Evolutionary conservation across 2,113 vertebrate species (phyloP), one percentile per base, ranked within the genome.

Genomic region (Eurypyga helias): DNA sequence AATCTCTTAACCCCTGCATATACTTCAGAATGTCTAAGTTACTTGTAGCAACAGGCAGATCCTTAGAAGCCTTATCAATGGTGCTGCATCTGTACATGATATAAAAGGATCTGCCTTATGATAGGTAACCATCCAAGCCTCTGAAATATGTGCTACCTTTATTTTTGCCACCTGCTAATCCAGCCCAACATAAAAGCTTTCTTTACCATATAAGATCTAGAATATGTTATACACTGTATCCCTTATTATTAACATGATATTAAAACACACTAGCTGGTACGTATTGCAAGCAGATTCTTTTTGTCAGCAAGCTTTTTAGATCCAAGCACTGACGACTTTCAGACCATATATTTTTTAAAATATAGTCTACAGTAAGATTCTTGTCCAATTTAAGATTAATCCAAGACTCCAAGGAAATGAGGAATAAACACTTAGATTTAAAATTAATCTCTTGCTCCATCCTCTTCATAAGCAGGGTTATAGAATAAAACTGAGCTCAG

Each of bases 221-320:
- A 67, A 34, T 33, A 67, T 33, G 7, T 48, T 75, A 62, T 21
- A 45, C 9, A 31, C 12, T n/a, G 6, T 75, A 84, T 48, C 79
- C 10, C 13, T 90, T n/a, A 21, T 54, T 67, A 64, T 64, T 55
- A 31, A 84, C 71, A 41, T 48, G 28, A 46, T 87, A 60, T 24
- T 66, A 67, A 89, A 87, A 89, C 70, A 92, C 14, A 52, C 24
- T 41, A 65, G 38, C n/a, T 83, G 54, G 18, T 28, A 94, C 34
- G 61, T 52, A 76, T 41, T 52, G 94, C 88, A 93, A 90, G 94
- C 62, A 96, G 92, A 92, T 96, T 97, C 92, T 97, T 96, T 95
- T 95, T 96, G 93, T 95, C 91, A 97, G 55, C 12, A 51, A 38
- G 33, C 49, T 77, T 79, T 82, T n/a, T 25, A 83, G 19, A 83